Evolutionary conservation across 2,888 invertebrate species (phyloP).

Genomic region (Philopedon plagiatum): DNA sequence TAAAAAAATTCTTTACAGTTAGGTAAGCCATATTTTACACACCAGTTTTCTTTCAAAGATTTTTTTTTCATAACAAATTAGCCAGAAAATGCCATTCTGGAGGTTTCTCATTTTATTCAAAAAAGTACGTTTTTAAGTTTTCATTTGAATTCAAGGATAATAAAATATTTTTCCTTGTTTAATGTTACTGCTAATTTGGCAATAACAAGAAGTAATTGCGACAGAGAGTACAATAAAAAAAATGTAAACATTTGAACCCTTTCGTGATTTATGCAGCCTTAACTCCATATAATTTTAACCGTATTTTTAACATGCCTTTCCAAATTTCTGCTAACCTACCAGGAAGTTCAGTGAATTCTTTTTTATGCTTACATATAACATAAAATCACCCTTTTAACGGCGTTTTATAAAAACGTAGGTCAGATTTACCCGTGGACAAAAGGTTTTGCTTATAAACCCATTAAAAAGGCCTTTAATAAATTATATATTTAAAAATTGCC

Average conservation of each 20-base stretch:
- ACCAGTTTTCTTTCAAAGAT: too few species aligned
- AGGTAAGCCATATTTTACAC: too few species aligned
- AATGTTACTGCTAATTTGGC: too few species aligned
- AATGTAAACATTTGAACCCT: conserved; percentile 1
- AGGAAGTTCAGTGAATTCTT: conserved; percentile 3
- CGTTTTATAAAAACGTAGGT: conserved; percentile 14
- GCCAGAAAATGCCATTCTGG: too few species aligned
- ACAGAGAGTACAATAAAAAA: conserved; percentile 10
- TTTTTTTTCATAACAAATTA: too few species aligned
- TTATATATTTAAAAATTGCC: conserved; percentile 29
- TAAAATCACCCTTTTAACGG: conserved; percentile 13
- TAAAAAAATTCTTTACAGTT: too few species aligned
- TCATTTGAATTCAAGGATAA: too few species aligned
- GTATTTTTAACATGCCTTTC: conserved; percentile 2
- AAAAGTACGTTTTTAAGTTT: too few species aligned
- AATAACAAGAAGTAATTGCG: background rate
- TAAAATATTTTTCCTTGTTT: too few species aligned
- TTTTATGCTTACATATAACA: conserved; percentile 11
- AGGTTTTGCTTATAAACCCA: conserved; percentile 20
- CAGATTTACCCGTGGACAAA: conserved; percentile 14
- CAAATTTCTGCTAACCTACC: background rate
- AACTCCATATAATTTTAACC: conserved; percentile 1
- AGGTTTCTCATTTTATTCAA: too few species aligned
- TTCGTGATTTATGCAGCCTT: background rate
- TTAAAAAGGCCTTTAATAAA: conserved; percentile 30